Conservation (phyloP, 2,797 vertebrate species). For the Chanos chanos region DNA sequence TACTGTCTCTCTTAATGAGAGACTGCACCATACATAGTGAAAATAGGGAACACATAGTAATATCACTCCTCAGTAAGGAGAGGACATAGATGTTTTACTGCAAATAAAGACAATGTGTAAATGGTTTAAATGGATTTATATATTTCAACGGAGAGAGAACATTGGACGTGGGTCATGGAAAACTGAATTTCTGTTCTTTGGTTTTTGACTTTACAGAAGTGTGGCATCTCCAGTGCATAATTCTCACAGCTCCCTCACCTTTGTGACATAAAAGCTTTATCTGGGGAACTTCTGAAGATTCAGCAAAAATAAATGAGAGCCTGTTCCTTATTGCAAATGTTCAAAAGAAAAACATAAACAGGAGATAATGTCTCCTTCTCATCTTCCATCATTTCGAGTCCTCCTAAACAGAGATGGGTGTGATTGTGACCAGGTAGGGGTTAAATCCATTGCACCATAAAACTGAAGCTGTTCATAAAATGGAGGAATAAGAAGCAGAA, state of each 20-base stretch:
- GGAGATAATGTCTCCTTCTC: conserved; percentile 36
- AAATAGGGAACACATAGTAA: background rate
- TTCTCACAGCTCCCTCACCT: no score
- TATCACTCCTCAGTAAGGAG: no score
- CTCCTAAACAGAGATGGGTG: no score
- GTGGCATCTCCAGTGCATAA: no score
- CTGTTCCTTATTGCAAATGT: conserved; percentile 30
- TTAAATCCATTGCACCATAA: conserved; percentile 80
- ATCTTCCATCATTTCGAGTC: conserved; percentile 40
- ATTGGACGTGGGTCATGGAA: conserved; percentile 44
- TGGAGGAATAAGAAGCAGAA: conserved; percentile 82
- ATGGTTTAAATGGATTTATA: no score
- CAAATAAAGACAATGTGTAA: no score
- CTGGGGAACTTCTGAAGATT: conserved; percentile 47
- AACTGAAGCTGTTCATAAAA: conserved; percentile 80
- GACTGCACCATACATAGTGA: background rate
- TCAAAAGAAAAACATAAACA: conserved; percentile 40
- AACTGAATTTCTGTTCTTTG: conserved; percentile 42
- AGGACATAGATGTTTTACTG: no score
- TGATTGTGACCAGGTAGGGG: conserved; percentile 67
- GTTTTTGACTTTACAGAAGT: conserved; percentile 29
- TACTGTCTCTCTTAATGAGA: background rate
- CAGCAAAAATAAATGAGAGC: conserved; percentile 45
- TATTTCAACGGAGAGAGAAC: no score
- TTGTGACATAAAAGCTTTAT: conserved; percentile 30